Evolutionary conservation across 2,113 vertebrate genomes (phyloP).

Genomic region (Melanerpes aurifrons): DNA sequence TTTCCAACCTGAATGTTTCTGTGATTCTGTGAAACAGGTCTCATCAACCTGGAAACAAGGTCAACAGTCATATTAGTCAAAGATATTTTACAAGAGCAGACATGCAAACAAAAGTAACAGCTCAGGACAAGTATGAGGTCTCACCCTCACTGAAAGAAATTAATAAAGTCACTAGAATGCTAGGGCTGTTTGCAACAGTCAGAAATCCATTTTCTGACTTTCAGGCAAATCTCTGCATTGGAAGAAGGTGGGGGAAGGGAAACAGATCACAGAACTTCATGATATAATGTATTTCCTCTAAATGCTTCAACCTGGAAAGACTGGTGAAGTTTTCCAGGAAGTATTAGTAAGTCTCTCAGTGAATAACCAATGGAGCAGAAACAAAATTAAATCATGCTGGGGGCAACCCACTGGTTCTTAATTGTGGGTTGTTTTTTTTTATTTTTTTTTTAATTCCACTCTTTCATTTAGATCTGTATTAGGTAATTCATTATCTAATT

Average conservation of each 20-base stretch:
- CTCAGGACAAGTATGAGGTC: neutral
- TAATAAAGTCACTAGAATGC: neutral
- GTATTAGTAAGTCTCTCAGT: neutral
- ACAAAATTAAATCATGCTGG: neutral
- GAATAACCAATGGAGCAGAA: neutral
- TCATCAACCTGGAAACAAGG: neutral
- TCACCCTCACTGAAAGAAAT: neutral
- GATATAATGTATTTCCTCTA: neutral
- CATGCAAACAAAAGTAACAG: neutral
- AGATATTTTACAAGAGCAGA: neutral
- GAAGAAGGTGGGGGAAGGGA: neutral
- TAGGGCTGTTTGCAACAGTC: neutral
- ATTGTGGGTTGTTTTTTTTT: neutral
- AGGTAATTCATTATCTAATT: slow-evolving; percentile 36
- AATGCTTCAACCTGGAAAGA: neutral
- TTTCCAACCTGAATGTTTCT: too few relatives aligned
- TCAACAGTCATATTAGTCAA: neutral
- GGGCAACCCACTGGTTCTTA: neutral
- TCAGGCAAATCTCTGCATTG: neutral
- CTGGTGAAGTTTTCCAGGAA: neutral
- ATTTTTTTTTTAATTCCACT: neutral
- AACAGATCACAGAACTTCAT: neutral
- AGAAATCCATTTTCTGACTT: neutral
- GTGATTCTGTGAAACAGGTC: neutral
- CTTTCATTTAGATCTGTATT: slow-evolving; percentile 4